Conservation (phyloP, 2,113 vertebrate genomes). For the Albula goreensis region DNA sequence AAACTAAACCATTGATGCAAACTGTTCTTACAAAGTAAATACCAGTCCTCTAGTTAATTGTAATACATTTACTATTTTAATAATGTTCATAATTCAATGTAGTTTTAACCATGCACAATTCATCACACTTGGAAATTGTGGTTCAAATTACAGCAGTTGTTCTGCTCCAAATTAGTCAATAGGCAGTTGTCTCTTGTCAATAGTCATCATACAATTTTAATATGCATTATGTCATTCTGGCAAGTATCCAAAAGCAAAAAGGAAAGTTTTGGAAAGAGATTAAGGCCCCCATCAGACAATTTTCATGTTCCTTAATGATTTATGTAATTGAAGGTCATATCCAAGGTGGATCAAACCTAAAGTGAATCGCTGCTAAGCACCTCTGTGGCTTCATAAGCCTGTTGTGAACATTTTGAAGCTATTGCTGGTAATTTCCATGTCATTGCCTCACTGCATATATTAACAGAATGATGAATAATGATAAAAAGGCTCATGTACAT, state of each 20-base stretch:
- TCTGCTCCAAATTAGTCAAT: slow-evolving; percentile 3
- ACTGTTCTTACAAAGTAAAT: too few species aligned
- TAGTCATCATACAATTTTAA: not conserved
- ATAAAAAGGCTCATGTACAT: not conserved
- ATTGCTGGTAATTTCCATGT: slow-evolving; percentile 9
- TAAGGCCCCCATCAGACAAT: not conserved
- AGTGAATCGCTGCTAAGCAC: not conserved
- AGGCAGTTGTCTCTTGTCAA: not conserved
- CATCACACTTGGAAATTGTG: not conserved
- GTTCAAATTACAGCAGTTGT: not conserved
- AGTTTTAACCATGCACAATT: not conserved
- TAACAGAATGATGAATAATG: slow-evolving; percentile 17
- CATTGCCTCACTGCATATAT: slow-evolving; percentile 22
- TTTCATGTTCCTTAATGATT: slow-evolving; percentile 25
- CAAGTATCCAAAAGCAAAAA: not conserved
- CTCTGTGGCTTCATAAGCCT: not conserved
- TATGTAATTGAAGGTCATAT: slow-evolving; percentile 22
- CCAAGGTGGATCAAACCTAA: slow-evolving; percentile 1
- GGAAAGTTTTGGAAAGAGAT: not conserved
- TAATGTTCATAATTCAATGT: too few species aligned
- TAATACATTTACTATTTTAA: too few species aligned
- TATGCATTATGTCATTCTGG: not conserved
- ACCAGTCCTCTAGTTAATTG: too few species aligned
- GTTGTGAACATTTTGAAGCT: slow-evolving; percentile 10
- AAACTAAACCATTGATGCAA: too few species aligned